Evolutionary conservation across 1,140 invertebrate genomes (phyloP).

Genomic region (Asbolus verrucosus): DNA sequence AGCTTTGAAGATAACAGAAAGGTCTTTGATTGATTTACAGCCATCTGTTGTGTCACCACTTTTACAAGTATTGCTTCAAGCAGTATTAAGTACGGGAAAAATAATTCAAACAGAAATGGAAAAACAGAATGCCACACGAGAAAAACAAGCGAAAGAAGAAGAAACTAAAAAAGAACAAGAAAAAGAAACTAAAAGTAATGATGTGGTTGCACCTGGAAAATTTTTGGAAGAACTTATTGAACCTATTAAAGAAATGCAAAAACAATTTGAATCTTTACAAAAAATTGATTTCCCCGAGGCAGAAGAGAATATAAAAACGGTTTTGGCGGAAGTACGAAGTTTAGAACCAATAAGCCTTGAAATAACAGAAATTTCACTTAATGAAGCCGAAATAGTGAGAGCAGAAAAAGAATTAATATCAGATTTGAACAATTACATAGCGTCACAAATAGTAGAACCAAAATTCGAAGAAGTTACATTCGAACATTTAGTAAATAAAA

Average conservation of each 20-base stretch:
- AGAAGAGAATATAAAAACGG: neutral
- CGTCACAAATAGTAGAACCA: neutral
- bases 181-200: too few species aligned
- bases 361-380: neutral
- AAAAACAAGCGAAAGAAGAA: too few species aligned
- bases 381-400: neutral
- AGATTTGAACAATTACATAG: neutral
- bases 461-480: neutral
- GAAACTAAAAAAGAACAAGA: too few species aligned
- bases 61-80: conserved; percentile 1
- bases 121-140: neutral
- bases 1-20: neutral
- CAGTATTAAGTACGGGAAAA: conserved; percentile 5
- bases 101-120: neutral
- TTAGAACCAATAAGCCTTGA: neutral
- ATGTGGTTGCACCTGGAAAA: too few species aligned
- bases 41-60: neutral
- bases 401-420: conserved; percentile 5
- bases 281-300: neutral
- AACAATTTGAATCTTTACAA: conserved; percentile 15
- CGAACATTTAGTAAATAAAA: neutral
- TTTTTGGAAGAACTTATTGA: conserved; percentile 9
- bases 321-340: neutral
- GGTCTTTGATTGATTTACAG: neutral
- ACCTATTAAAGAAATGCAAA: conserved; percentile 25